Percentiles rank a stretch among this genome's conserved stretches.
phyloP scores from a whole-genome alignment of 2,113 vertebrate genomes.

The Trachemys scripta region DNA sequence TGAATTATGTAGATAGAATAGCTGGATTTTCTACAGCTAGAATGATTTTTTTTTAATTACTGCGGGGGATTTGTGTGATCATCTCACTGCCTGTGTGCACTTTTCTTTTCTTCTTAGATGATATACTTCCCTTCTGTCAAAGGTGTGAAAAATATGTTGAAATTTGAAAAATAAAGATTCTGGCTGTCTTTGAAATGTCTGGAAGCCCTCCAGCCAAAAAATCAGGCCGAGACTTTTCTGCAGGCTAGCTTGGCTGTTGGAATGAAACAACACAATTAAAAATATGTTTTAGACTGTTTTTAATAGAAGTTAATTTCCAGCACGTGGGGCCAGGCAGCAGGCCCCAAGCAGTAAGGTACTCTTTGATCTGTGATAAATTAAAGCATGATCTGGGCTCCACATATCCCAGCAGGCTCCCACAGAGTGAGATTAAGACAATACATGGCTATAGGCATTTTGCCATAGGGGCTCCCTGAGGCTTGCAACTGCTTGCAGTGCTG shows the following conservation, averaged over 20 bases:
- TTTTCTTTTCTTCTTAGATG: background rate
- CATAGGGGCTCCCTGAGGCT: background rate
- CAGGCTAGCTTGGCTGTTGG: background rate
- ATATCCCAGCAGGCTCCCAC: background rate
- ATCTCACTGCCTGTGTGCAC: background rate
- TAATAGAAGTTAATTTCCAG: background rate
- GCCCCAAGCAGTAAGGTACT: background rate
- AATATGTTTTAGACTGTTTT: background rate
- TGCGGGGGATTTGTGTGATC: background rate
- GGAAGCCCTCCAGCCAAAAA: background rate
- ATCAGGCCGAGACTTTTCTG: background rate
- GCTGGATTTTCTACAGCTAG: background rate
- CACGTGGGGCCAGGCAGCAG: background rate
- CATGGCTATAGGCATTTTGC: background rate
- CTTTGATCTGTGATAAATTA: background rate
- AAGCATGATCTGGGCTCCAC: background rate
- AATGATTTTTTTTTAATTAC: background rate
- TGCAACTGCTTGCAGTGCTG: background rate
- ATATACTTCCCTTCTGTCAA: background rate
- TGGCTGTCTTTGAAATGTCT: background rate
- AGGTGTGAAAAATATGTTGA: background rate
- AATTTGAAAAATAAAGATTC: background rate
- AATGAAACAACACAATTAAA: background rate
- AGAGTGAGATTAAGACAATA: background rate
- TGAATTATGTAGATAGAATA: background rate